These are phyloP conservation scores for Drosophila imparisetae DNA, from an alignment of 2,888 invertebrate species.

Conservation along the genomic window DNA sequence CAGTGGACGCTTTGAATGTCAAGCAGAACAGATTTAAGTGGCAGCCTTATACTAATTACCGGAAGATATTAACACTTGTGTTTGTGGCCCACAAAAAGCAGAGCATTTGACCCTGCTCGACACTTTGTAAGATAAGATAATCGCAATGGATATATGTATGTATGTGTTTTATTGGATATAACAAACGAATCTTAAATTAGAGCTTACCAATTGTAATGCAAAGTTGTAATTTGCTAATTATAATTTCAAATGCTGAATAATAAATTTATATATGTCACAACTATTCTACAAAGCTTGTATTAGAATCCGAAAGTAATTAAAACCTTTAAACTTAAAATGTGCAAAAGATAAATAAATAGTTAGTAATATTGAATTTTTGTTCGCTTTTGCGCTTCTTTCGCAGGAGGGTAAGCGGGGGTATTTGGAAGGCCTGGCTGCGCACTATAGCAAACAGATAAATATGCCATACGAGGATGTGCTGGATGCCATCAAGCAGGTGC, in stretches of 20 bases:
- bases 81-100: slow-evolving; percentile 32
- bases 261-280: too few species aligned
- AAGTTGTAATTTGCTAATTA: background rate
- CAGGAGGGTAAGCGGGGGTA: slow-evolving; percentile 95
- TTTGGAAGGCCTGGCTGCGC: slow-evolving; percentile 93
- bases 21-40: slow-evolving; percentile 68
- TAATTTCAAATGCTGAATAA: background rate
- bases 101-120: slow-evolving; percentile 58
- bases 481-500: slow-evolving; percentile 92
- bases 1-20: slow-evolving; percentile 76
- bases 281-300: background rate
- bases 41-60: slow-evolving; percentile 78
- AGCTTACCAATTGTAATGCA: background rate
- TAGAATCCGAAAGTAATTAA: background rate
- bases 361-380: background rate
- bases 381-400: background rate
- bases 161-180: background rate
- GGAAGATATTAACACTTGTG: slow-evolving; percentile 82
- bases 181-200: background rate
- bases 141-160: background rate
- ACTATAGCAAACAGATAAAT: slow-evolving; percentile 94
- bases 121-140: background rate
- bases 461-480: slow-evolving; percentile 95
- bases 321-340: background rate
- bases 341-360: background rate